phyloP scores from a whole-genome alignment of 2,888 invertebrate species.

The Conomelus anceps region DNA sequence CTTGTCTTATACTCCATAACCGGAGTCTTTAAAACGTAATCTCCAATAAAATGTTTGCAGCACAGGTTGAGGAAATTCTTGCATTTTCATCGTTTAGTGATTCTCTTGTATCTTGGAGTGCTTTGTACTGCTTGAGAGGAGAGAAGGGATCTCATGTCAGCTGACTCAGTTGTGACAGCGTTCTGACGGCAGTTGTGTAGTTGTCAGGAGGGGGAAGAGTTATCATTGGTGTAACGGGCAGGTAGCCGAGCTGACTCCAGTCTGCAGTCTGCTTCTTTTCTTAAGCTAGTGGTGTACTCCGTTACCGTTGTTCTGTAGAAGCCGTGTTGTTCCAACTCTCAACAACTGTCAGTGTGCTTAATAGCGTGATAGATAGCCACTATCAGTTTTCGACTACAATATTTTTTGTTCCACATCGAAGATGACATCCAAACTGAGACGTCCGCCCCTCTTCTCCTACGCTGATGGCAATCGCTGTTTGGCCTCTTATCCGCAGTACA shows the following conservation, averaged over 20 bases:
- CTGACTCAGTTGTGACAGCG: background rate
- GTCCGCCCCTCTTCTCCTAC: constrained; percentile 29
- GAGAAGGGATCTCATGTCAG: too few relatives aligned
- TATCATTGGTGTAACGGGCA: background rate
- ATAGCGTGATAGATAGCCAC: background rate
- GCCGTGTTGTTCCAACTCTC: background rate
- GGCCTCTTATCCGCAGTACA: constrained; percentile 26
- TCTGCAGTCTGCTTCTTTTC: background rate
- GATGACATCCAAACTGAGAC: constrained; percentile 29
- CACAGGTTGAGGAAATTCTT: too few relatives aligned
- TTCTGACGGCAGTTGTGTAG: background rate
- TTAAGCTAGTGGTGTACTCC: background rate
- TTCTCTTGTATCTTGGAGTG: too few relatives aligned
- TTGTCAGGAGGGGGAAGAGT: background rate
- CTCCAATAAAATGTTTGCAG: too few relatives aligned
- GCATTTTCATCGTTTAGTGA: too few relatives aligned
- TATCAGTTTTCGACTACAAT: background rate
- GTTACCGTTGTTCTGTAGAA: background rate
- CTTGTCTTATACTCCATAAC: too few relatives aligned
- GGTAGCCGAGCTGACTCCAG: background rate
- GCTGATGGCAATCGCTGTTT: constrained; percentile 27
- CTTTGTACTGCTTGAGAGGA: too few relatives aligned
- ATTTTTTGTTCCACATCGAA: background rate
- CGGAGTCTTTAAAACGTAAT: too few relatives aligned
- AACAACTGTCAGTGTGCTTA: background rate